A percentile compares a stretch with the other conserved stretches of the same genome.
These are phyloP conservation scores for Sceloporus undulatus DNA, from an alignment of 2,113 vertebrate species.

Conservation along the genomic window DNA sequence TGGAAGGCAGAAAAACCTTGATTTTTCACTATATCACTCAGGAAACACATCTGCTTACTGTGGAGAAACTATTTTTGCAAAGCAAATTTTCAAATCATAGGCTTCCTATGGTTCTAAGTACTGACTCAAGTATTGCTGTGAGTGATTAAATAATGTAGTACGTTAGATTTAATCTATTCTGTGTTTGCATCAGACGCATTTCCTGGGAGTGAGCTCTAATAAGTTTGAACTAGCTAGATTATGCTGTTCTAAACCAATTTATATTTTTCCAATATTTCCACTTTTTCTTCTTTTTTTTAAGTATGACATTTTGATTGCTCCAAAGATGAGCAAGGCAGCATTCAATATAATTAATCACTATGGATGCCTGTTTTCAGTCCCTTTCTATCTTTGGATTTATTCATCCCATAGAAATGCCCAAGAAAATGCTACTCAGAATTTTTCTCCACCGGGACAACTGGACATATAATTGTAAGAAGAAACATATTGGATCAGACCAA, in stretches of 20 bases:
- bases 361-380: neutral
- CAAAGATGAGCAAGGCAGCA: neutral
- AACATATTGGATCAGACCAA: too few relatives aligned
- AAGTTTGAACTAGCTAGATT: too few relatives aligned
- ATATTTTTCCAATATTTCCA: neutral
- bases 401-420: too few relatives aligned
- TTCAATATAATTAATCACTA: neutral
- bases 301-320: neutral
- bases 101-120: constrained; percentile 41
- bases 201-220: neutral
- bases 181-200: constrained; percentile 33
- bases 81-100: neutral
- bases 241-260: neutral
- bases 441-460: too few relatives aligned
- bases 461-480: too few relatives aligned
- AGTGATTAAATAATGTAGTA: constrained; percentile 44
- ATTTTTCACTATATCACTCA: neutral
- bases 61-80: neutral
- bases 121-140: constrained; percentile 17
- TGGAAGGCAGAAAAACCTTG: neutral
- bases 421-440: too few relatives aligned
- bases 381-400: neutral
- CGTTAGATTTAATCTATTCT: constrained; percentile 1
- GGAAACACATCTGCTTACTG: neutral
- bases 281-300: too few relatives aligned